Conservation (phyloP, 2,113 vertebrate genomes). For the Promerops cafer region DNA sequence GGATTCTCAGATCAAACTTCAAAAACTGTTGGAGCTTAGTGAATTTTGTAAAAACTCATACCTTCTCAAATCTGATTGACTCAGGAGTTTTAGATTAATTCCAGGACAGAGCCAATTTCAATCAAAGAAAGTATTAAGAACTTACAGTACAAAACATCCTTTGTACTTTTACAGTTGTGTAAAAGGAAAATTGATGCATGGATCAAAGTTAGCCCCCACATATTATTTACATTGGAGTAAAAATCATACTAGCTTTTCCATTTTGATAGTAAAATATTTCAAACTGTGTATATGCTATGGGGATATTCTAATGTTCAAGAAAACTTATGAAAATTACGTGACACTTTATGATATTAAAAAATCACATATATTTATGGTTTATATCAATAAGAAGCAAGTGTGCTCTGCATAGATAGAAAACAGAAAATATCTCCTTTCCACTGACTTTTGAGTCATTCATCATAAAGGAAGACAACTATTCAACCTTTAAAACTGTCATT, state of each 20-base stretch:
- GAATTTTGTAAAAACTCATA: constrained; percentile 11
- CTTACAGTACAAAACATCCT: not conserved
- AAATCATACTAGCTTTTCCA: not conserved
- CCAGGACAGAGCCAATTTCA: constrained; percentile 4
- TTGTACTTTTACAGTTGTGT: not conserved
- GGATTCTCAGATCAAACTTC: constrained; percentile 7
- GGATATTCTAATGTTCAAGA: not conserved
- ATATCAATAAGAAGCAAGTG: not conserved
- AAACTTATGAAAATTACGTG: not conserved
- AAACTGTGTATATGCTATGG: not conserved
- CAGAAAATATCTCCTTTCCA: not conserved
- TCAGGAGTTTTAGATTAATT: constrained; percentile 54
- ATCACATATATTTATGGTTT: not conserved
- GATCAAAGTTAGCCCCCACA: not conserved
- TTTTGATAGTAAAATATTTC: not conserved
- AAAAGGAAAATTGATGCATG: not conserved
- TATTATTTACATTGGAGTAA: not conserved
- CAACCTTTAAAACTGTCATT: not conserved
- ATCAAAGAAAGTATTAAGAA: constrained; percentile 31
- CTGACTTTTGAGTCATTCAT: not conserved
- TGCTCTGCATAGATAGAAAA: not conserved
- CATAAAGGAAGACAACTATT: not conserved
- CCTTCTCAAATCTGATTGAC: constrained; percentile 33
- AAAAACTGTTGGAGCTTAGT: not conserved
- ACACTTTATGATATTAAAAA: not conserved